These are phyloP conservation scores for Penaeus indicus DNA, from an alignment of 1,140 invertebrate genomes.

Conservation along the genomic window DNA sequence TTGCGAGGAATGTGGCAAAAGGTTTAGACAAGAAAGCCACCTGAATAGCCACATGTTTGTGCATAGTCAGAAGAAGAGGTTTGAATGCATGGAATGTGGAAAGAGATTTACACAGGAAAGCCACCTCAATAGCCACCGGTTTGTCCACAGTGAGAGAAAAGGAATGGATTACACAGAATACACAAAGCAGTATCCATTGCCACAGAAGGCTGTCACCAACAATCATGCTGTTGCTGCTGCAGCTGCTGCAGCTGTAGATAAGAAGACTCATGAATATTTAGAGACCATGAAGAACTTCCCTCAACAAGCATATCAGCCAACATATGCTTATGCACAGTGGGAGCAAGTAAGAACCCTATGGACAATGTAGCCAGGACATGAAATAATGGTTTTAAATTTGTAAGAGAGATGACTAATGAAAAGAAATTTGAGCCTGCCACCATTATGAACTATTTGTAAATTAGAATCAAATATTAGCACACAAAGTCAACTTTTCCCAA, in stretches of 20 bases:
- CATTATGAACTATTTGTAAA: no score
- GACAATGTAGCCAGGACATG: conserved; percentile 52
- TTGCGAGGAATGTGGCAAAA: conserved; percentile 55
- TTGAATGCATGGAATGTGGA: conserved; percentile 49
- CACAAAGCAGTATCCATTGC: conserved; percentile 37
- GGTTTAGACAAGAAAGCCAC: conserved; percentile 53
- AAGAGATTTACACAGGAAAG: conserved; percentile 52
- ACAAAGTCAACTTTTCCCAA: no score
- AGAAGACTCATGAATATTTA: conserved; percentile 39
- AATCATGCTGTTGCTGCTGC: conserved; percentile 1
- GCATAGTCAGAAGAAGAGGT: conserved; percentile 50
- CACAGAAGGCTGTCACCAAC: conserved; percentile 26
- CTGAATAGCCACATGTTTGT: conserved; percentile 51
- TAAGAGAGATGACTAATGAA: neutral
- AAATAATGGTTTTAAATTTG: neutral
- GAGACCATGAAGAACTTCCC: conserved; percentile 43
- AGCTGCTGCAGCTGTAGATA: conserved; percentile 8
- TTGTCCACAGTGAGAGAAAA: conserved; percentile 49
- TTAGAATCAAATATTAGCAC: no score
- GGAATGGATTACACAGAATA: conserved; percentile 31
- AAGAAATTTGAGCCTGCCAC: conserved; percentile 20
- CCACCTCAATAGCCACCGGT: conserved; percentile 52
- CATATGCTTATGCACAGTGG: conserved; percentile 55
- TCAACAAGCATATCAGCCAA: conserved; percentile 53
- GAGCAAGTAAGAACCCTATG: conserved; percentile 54